Percentiles rank a stretch among this genome's conserved stretches.
These are phyloP conservation scores for Lepidocyrtoides sp. DNA, from an alignment of 2,888 invertebrate species.

Conservation along the genomic window DNA sequence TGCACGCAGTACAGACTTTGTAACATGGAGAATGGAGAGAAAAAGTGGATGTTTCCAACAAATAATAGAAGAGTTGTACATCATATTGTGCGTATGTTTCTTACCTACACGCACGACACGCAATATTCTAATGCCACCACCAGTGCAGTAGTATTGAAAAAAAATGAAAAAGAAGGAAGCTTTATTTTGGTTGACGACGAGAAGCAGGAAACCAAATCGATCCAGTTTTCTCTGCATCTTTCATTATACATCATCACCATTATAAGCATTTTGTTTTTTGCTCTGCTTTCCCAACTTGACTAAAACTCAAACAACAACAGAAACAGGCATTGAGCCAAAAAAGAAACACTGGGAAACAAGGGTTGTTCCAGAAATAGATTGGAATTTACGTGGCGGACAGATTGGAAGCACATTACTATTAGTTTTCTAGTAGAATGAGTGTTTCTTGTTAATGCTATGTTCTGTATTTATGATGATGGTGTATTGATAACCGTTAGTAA, in stretches of 20 bases:
- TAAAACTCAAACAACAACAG: neutral
- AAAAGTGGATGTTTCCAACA: conserved; percentile 30
- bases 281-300: neutral
- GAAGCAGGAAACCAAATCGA: conserved; percentile 60
- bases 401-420: conserved; percentile 27
- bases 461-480: neutral
- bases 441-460: no score
- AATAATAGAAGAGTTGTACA: neutral
- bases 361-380: conserved; percentile 64
- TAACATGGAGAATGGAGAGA: neutral
- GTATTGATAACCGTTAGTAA: conserved; percentile 1
- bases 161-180: neutral
- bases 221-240: conserved; percentile 63
- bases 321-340: conserved; percentile 36
- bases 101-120: conserved; percentile 16
- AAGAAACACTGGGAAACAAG: neutral
- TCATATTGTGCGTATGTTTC: conserved; percentile 31
- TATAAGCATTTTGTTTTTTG: neutral
- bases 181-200: conserved; percentile 17
- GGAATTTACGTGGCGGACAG: conserved; percentile 35
- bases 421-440: neutral
- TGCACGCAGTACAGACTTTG: neutral
- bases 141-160: neutral
- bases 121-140: conserved; percentile 42
- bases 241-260: conserved; percentile 9